phyloP scores from a whole-genome alignment of 2,888 invertebrate genomes.

The Xestia ashworthii region DNA sequence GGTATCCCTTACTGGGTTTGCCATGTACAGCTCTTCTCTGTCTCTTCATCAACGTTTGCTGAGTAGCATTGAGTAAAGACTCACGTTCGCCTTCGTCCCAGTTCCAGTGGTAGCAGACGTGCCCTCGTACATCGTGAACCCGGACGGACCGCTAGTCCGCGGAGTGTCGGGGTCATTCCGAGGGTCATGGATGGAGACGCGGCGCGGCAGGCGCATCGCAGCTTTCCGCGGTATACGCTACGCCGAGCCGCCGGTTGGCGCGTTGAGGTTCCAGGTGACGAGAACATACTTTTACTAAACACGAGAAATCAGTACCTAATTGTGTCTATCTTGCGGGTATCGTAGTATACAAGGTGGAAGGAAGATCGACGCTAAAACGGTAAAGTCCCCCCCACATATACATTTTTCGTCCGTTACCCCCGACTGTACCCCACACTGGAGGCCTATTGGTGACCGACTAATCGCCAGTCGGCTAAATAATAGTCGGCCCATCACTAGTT shows the following conservation, averaged over 20 bases:
- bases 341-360: no score
- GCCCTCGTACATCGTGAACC: neutral
- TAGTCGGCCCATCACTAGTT: neutral
- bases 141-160: slow-evolving; percentile 42
- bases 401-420: no score
- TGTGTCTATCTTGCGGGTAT: neutral
- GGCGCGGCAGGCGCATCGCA: slow-evolving; percentile 80
- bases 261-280: slow-evolving; percentile 79
- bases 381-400: no score
- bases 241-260: slow-evolving; percentile 82
- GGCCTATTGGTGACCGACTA: no score
- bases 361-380: no score
- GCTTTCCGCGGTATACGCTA: slow-evolving; percentile 87
- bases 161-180: slow-evolving; percentile 79
- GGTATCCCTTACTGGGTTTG: no score
- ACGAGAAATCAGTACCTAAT: neutral
- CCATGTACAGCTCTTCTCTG: no score
- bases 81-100: neutral
- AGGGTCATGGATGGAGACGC: slow-evolving; percentile 81
- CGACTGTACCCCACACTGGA: no score
- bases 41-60: no score
- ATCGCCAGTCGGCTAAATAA: neutral
- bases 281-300: neutral
- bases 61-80: neutral
- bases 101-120: slow-evolving; percentile 26